phyloP scores from a whole-genome alignment of 2,888 invertebrate genomes.

The Xestoiulus laeticollis region DNA sequence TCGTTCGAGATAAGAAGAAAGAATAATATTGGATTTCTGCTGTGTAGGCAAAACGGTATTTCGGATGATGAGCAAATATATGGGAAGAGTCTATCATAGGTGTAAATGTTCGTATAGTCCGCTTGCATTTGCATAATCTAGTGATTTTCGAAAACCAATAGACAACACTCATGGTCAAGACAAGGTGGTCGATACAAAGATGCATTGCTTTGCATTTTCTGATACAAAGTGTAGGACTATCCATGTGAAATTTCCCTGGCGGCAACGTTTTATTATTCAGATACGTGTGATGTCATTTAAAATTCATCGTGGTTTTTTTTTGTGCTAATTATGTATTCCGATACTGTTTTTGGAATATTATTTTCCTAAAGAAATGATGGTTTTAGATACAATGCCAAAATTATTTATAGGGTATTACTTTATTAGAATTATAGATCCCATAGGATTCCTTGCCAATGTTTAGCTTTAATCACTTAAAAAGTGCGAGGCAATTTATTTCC shows the following conservation, averaged over 20 bases:
- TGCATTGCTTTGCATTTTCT: background rate
- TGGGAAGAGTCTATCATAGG: background rate
- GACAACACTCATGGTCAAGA: conserved; percentile 1
- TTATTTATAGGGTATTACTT: too few species aligned
- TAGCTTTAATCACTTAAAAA: too few species aligned
- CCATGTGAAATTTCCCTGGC: background rate
- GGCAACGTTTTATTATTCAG: background rate
- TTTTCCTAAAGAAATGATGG: background rate
- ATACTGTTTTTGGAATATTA: background rate
- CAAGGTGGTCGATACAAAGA: background rate
- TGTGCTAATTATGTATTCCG: background rate
- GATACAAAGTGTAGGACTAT: background rate
- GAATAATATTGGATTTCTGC: conserved; percentile 24
- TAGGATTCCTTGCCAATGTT: too few species aligned
- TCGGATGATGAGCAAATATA: background rate
- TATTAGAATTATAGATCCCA: too few species aligned
- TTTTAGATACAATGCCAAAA: too few species aligned
- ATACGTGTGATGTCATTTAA: background rate
- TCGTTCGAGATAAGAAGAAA: conserved; percentile 4
- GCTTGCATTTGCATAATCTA: conserved; percentile 2
- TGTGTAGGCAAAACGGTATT: background rate
- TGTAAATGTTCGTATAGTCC: background rate
- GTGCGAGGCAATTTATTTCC: too few species aligned
- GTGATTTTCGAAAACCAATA: background rate
- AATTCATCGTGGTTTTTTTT: background rate